Evolutionary conservation across 2,113 vertebrate species (phyloP).

Genomic region (Dinomys branickii): DNA sequence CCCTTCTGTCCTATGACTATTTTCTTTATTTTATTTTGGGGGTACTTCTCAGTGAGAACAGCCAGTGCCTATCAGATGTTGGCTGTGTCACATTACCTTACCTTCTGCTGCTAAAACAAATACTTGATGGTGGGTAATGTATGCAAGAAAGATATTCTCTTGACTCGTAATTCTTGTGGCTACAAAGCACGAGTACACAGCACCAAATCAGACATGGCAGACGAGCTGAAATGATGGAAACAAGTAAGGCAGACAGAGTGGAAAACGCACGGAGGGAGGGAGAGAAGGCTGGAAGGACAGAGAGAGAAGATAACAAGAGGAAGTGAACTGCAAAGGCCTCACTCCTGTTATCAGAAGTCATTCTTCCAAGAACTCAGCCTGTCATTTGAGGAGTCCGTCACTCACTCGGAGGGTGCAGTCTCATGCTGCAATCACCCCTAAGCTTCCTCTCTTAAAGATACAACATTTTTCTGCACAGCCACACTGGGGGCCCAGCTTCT

Average conservation of each 20-base stretch:
- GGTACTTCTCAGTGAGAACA: neutral
- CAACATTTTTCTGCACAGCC: neutral
- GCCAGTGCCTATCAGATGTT: neutral
- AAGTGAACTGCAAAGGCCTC: neutral
- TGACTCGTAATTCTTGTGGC: neutral
- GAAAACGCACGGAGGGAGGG: neutral
- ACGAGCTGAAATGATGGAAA: too few relatives aligned
- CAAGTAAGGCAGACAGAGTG: neutral
- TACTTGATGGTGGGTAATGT: neutral
- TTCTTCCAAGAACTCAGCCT: neutral
- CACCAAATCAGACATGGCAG: neutral
- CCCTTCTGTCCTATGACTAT: neutral
- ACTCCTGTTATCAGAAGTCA: neutral
- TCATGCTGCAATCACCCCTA: neutral
- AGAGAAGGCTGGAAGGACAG: too few relatives aligned
- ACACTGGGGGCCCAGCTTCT: neutral
- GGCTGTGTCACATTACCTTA: neutral
- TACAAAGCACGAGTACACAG: neutral
- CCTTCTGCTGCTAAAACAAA: neutral
- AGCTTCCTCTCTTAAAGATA: neutral
- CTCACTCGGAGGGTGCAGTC: neutral
- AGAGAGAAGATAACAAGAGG: too few relatives aligned
- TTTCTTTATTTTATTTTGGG: neutral
- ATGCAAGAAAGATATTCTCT: neutral
- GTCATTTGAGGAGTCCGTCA: neutral